Base-by-base conservation (phyloP, 2,797 vertebrate species). In the Merluccius polli region DNA sequence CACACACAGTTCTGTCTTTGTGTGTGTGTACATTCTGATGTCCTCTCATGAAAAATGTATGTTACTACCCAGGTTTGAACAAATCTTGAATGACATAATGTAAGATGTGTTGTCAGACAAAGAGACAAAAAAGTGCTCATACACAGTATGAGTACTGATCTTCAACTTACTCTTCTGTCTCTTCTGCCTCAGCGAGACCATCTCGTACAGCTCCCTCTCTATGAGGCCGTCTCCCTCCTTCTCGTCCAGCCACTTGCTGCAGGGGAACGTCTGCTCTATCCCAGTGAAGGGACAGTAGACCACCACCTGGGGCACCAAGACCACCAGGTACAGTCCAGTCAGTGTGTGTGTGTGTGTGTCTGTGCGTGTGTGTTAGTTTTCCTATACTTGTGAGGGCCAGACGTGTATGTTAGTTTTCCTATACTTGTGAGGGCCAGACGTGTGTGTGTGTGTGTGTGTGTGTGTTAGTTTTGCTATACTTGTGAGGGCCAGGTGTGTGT, bases 261-360 rank as follows among this genome's bases (percentile, higher is more conserved):
- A 99, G 0, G 95, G 97, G 78, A 99, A 99, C 0, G 98, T 99
- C 88, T 99, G 98, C 79, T 99, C 97, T 31, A 96, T 95, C n/a
- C 98, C 98, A 0, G 97, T 98, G 90, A 98, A 99, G 0, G 97
- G 96, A 78, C 97, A 99, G 75, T 95, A 96, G 72, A 98, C 92
- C 70, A 97, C 95, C 82, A 97, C 95, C 98, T 99, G 83, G 35
- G 72, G 36, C 21, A 35, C 75, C 33, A 1, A 73, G 0, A 24
- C 73, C 27, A 69, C 32, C 30, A n/a, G 16, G 21, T 72, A n/a
- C 1, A 71, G 70, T 71, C 11, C 9, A n/a, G 59, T 75, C 18
- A 16, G 63, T 70, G 44, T 63, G 69, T 59, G 68, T 31, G 70
- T 67, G 75, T 41, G 33, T 35, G 33, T 36, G 69, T 35, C 3